A percentile compares a stretch with the other conserved stretches of the same genome.
phyloP scores from a whole-genome alignment of 2,888 invertebrate genomes.

The Ecliptopera silaceata region DNA sequence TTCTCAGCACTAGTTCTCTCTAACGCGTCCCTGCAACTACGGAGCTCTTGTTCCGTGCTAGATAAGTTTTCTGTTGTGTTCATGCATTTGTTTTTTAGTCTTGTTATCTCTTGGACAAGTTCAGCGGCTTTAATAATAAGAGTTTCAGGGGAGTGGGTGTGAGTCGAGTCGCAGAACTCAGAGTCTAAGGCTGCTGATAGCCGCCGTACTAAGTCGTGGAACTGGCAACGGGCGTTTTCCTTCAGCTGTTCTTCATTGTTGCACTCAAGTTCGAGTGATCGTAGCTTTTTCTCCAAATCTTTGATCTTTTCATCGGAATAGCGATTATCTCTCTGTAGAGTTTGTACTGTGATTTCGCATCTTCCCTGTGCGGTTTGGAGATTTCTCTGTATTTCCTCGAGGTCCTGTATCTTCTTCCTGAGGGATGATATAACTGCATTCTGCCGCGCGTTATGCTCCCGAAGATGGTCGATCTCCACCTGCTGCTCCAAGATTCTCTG shows the following conservation, averaged over 20 bases:
- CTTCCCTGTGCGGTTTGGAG: conserved; percentile 84
- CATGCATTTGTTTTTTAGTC: conserved; percentile 84
- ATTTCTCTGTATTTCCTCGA: conserved; percentile 90
- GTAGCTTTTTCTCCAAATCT: conserved; percentile 89
- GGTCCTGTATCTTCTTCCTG: conserved; percentile 89
- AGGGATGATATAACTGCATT: conserved; percentile 91
- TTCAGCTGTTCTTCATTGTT: conserved; percentile 89
- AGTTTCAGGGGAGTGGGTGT: conserved; percentile 86
- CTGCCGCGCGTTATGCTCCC: conserved; percentile 92
- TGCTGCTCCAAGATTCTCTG: conserved; percentile 89
- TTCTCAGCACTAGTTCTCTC: conserved; percentile 87
- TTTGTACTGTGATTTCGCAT: conserved; percentile 88
- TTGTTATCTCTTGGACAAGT: conserved; percentile 88
- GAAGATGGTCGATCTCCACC: conserved; percentile 89
- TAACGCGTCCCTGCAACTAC: conserved; percentile 86
- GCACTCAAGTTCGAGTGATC: conserved; percentile 88
- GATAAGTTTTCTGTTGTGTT: conserved; percentile 84
- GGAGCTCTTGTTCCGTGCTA: conserved; percentile 85
- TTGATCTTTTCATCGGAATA: conserved; percentile 89
- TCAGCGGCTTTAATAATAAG: conserved; percentile 91
- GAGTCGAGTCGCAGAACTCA: conserved; percentile 86
- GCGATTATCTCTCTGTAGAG: conserved; percentile 88
- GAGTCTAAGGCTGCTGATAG: conserved; percentile 88
- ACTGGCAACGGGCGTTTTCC: conserved; percentile 86
- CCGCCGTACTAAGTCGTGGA: conserved; percentile 88